These are phyloP conservation scores for Bubo scandiacus DNA, from an alignment of 2,113 vertebrate species.

Conservation along the genomic window DNA sequence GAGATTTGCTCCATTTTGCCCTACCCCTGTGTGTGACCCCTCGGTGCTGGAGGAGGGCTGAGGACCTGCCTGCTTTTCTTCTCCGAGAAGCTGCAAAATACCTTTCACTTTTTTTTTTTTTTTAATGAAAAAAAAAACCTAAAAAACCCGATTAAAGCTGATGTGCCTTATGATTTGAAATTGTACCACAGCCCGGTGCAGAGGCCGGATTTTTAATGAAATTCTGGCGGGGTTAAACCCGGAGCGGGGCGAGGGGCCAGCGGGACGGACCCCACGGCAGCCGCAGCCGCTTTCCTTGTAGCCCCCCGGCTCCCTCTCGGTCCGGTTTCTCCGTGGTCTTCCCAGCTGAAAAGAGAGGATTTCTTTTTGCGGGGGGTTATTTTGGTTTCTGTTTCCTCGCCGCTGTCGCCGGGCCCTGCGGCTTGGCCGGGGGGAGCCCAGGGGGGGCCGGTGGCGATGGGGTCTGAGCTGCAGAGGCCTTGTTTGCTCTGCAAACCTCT, in stretches of 20 bases:
- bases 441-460: not conserved
- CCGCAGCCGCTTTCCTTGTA: rapidly evolving
- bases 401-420: not conserved
- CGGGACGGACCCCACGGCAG: not conserved
- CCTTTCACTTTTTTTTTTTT: not conserved
- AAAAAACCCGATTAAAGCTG: not conserved
- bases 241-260: not conserved
- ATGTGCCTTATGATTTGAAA: not conserved
- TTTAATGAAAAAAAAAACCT: rapidly evolving
- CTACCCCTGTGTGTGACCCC: constrained; percentile 28
- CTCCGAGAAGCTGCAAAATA: not conserved
- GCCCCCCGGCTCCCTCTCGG: not conserved
- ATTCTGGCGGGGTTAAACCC: not conserved
- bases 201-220: not conserved
- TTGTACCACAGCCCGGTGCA: not conserved
- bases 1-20: constrained; percentile 39
- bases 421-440: not conserved
- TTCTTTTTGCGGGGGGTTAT: not conserved
- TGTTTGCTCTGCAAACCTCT: not conserved
- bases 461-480: not conserved
- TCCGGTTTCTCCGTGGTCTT: not conserved
- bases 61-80: not conserved
- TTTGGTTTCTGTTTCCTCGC: constrained; percentile 4
- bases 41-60: not conserved
- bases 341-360: not conserved